phyloP scores from a whole-genome alignment of 2,797 vertebrate genomes.

The Melanotaenia parkinsoni region DNA sequence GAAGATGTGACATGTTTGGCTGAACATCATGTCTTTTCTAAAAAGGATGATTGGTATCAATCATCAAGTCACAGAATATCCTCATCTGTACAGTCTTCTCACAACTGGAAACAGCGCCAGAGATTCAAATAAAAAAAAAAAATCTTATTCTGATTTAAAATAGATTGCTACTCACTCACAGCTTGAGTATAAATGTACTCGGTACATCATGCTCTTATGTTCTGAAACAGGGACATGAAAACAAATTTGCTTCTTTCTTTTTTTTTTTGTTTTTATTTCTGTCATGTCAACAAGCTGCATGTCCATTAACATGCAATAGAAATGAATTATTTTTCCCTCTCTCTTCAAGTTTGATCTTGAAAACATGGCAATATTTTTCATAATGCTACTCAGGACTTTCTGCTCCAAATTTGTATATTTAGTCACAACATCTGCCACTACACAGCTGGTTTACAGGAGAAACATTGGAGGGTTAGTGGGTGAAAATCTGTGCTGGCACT shows the following conservation, averaged over 20 bases:
- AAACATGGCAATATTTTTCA: neutral
- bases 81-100: neutral
- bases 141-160: neutral
- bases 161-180: neutral
- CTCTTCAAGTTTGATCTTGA: neutral
- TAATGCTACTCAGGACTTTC: neutral
- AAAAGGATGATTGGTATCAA: neutral
- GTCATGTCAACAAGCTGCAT: neutral
- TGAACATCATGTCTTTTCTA: neutral
- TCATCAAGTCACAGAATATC: neutral
- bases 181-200: neutral
- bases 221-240: neutral
- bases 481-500: conserved; percentile 12
- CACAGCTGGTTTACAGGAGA: conserved; percentile 16
- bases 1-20: neutral
- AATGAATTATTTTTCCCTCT: too few species aligned
- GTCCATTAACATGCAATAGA: conserved; percentile 3
- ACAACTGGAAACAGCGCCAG: neutral
- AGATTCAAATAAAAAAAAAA: neutral
- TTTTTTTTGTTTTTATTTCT: neutral
- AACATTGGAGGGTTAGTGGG: conserved; percentile 10
- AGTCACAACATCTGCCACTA: conserved; percentile 14
- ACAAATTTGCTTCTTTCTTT: neutral
- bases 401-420: neutral
- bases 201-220: neutral